Evolutionary conservation across 2,113 vertebrate species (phyloP).

Genomic region (Macroglossus sobrinus): DNA sequence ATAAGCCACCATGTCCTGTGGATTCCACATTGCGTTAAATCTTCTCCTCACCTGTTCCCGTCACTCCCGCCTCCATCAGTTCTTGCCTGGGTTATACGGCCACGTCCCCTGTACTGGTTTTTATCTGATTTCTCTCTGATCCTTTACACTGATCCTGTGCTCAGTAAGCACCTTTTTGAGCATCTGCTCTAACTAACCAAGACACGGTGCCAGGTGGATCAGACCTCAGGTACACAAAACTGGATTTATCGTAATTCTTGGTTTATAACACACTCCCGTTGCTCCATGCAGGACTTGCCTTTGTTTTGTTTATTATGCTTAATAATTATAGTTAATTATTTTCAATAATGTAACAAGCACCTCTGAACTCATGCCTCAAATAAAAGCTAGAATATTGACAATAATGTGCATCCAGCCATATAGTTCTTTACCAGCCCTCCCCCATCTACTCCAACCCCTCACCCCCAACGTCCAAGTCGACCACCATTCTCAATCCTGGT

Average conservation of each 20-base stretch:
- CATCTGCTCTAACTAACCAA: not conserved
- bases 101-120: not conserved
- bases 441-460: fast-evolving
- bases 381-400: not conserved
- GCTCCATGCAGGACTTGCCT: not conserved
- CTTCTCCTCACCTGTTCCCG: not conserved
- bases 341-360: not conserved
- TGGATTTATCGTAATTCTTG: not conserved
- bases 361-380: not conserved
- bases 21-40: not conserved
- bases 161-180: not conserved
- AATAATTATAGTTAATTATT: conserved; percentile 13
- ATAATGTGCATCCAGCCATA: fast-evolving
- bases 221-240: not conserved
- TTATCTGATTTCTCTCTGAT: not conserved
- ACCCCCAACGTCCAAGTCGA: not conserved
- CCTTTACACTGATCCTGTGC: not conserved
- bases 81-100: not conserved
- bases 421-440: not conserved
- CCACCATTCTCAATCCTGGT: not conserved
- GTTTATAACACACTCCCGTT: not conserved
- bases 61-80: not conserved
- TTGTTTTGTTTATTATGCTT: conserved; percentile 11
- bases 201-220: not conserved
- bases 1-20: not conserved